Evolutionary conservation across 2,113 vertebrate species (phyloP).

Genomic region (Monarcha castaneiventris): DNA sequence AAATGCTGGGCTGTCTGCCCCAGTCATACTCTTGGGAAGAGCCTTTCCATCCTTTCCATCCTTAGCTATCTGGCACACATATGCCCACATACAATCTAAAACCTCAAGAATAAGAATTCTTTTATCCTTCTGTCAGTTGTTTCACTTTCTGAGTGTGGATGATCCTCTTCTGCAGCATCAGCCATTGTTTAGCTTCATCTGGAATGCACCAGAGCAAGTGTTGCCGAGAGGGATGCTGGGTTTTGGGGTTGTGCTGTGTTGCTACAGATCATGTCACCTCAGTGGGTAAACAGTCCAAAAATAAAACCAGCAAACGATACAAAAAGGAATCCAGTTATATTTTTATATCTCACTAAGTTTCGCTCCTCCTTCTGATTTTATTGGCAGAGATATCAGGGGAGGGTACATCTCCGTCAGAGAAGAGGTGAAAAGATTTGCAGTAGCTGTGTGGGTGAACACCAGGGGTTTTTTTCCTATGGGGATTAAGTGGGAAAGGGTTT

Average conservation of each 20-base stretch:
- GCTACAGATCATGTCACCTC: constrained; percentile 66
- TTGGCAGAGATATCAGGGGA: background rate
- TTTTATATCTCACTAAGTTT: constrained; percentile 43
- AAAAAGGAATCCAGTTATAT: constrained; percentile 63
- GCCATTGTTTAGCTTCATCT: constrained; percentile 54
- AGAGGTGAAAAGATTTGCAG: background rate
- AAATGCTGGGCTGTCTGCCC: constrained; percentile 29
- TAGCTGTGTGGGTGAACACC: background rate
- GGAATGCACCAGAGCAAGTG: constrained; percentile 39
- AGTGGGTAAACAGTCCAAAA: constrained; percentile 62
- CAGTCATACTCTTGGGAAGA: background rate
- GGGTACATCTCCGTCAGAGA: background rate
- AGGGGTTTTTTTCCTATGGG: background rate
- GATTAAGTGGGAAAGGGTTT: background rate
- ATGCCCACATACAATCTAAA: constrained; percentile 55
- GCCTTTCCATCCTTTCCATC: background rate
- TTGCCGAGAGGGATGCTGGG: constrained; percentile 32
- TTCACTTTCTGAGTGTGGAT: constrained; percentile 56
- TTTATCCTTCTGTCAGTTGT: constrained; percentile 59
- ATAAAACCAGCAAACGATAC: constrained; percentile 63
- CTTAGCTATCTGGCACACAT: constrained; percentile 29
- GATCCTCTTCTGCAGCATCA: constrained; percentile 35
- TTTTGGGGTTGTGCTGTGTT: constrained; percentile 46
- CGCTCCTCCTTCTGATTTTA: background rate
- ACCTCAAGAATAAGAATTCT: constrained; percentile 48